phyloP scores from a whole-genome alignment of 2,113 vertebrate species.

The Atrichornis clamosus region DNA sequence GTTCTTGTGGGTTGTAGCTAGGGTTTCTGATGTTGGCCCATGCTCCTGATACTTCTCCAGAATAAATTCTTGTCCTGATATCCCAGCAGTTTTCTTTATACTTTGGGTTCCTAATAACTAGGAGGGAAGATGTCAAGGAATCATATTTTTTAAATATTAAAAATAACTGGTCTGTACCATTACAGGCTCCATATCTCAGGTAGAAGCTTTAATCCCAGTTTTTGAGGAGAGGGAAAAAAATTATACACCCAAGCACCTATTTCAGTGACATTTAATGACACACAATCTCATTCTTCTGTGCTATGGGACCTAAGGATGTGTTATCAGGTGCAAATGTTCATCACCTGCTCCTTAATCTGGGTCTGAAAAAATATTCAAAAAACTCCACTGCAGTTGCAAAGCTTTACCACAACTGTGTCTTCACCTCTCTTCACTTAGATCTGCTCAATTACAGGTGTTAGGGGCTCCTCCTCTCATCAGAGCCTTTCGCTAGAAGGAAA shows the following conservation, averaged over 20 bases:
- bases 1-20: not conserved
- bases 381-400: not conserved
- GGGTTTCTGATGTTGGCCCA: not conserved
- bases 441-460: not conserved
- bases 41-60: rapidly evolving
- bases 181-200: not conserved
- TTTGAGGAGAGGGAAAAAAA: not conserved
- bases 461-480: not conserved
- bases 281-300: not conserved
- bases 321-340: not conserved
- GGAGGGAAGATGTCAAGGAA: not conserved
- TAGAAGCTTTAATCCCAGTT: not conserved
- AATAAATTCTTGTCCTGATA: not conserved
- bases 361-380: not conserved
- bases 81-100: not conserved
- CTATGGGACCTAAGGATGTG: not conserved
- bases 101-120: not conserved
- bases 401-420: not conserved
- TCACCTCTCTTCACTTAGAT: not conserved
- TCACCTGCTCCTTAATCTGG: not conserved
- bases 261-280: not conserved
- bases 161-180: not conserved
- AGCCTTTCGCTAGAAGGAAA: not conserved
- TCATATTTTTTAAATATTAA: not conserved
- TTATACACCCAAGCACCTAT: not conserved